Evolutionary conservation across 2,888 invertebrate species (phyloP), one percentile per base, ranked within the genome.

Genomic region (Sycophila texana): DNA sequence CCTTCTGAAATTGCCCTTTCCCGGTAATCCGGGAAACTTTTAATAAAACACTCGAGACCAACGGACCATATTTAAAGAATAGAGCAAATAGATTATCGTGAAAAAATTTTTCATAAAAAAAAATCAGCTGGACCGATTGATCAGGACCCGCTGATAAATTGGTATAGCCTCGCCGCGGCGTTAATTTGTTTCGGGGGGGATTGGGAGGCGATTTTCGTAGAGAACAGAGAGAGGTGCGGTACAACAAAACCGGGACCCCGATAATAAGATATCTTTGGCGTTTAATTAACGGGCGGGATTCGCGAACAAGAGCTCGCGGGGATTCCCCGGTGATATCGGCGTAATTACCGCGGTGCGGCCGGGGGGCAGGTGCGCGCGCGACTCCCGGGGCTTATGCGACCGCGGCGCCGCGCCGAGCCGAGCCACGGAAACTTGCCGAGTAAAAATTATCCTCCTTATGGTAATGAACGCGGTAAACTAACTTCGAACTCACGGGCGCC

Each of bases 401-500:
- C 73, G 53, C 47, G 51, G 18, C n/a, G 18, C 61, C 61, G n/a
- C 39, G 39, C 39, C 30, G 10, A 22, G 58, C 30, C 73, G 67
- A 47, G 18, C 47, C 60, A 67, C 68, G 81, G 81, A 71, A 83
- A 83, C 70, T 85, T 85, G 73, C 39, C 13, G 53, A 83, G 81
- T 84, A 84, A 85, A 83, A 85, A 85, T 85, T 78, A 82, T 39
- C 80, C 75, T 77, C 81, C 77, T 77, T 73, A 76, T 77, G 80
- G 80, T 77, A 81, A 81, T 77, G 77, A 81, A 72, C 77, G 77
- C 61, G 73, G 70, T 68, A 51, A 77, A 74, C 76, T 76, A 73
- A 80, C 77, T 80, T 74, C 26, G 51, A 39, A 39, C 39, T 39
- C 39, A 39, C 39, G 39, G 39, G 47, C 77, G 60, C 68, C 78